A percentile compares a stretch with the other conserved stretches of the same genome.
phyloP scores from a whole-genome alignment of 2,888 invertebrate species.

The Atrina japonica region DNA sequence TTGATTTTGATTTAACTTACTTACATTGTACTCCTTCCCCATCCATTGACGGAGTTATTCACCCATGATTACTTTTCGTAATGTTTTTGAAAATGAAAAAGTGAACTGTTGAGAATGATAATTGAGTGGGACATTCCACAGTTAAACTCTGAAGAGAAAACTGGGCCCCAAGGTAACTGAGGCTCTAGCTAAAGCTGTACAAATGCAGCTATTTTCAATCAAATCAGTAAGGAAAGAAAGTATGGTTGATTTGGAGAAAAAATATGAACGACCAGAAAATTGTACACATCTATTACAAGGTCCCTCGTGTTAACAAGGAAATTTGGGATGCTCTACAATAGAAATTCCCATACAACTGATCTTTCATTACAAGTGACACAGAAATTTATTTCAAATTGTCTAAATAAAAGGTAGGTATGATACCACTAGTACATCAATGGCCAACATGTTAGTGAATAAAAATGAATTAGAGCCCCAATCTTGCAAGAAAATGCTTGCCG shows the following conservation, averaged over 20 bases:
- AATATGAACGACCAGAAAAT: constrained; percentile 6
- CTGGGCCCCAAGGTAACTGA: constrained; percentile 3
- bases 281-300: no score
- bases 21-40: no score
- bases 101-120: no score
- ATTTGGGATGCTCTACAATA: background rate
- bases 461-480: background rate
- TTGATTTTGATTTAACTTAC: no score
- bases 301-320: constrained; percentile 2
- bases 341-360: no score
- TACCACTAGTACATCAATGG: background rate
- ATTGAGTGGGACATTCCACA: no score
- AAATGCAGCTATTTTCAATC: constrained; percentile 9
- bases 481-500: background rate
- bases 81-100: no score
- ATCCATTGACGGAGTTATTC: no score
- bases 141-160: background rate
- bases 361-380: background rate
- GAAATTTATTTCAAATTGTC: background rate
- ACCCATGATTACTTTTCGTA: no score
- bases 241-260: constrained; percentile 9
- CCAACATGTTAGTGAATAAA: constrained; percentile 9
- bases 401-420: no score
- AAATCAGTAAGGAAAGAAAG: constrained; percentile 15
- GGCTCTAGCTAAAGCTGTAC: constrained; percentile 7